Conservation (phyloP, 2,888 invertebrate genomes). For the Tenthredo livida region DNA sequence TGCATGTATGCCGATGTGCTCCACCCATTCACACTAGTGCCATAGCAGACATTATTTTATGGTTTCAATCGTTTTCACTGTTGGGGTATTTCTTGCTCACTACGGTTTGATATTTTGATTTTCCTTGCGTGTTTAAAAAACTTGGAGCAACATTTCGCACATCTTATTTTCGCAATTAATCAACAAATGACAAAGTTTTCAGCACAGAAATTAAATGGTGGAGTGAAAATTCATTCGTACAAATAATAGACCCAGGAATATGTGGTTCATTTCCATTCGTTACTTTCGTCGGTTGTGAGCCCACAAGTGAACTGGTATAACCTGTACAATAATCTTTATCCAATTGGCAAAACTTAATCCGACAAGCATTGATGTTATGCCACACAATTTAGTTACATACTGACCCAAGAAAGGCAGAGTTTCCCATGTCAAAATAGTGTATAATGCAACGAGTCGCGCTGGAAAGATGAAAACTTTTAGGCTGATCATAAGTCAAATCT, state of each 20-base stretch:
- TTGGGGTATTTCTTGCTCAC: background rate
- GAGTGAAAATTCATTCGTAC: conserved; percentile 23
- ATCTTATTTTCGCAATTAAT: background rate
- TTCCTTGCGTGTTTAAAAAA: background rate
- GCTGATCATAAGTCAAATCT: background rate
- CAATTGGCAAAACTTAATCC: background rate
- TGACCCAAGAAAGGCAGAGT: background rate
- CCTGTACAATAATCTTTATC: background rate
- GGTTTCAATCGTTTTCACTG: conserved; percentile 10
- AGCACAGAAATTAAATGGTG: background rate
- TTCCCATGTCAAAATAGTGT: conserved; percentile 15
- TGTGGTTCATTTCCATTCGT: background rate
- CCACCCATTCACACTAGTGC: conserved; percentile 69
- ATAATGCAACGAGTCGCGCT: conserved; percentile 18
- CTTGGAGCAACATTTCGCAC: background rate
- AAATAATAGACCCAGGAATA: background rate
- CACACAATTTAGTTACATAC: background rate
- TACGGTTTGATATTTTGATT: background rate
- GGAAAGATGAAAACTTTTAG: background rate
- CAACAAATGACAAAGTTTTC: background rate
- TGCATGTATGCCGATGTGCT: conserved; percentile 58
- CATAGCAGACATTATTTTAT: conserved; percentile 64
- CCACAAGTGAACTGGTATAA: background rate
- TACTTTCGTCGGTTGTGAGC: conserved; percentile 9
- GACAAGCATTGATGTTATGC: conserved; percentile 1